Evolutionary conservation across 2,797 vertebrate genomes (phyloP), one percentile per base, ranked within the genome.

Genomic region (Pempheris klunzingeri): DNA sequence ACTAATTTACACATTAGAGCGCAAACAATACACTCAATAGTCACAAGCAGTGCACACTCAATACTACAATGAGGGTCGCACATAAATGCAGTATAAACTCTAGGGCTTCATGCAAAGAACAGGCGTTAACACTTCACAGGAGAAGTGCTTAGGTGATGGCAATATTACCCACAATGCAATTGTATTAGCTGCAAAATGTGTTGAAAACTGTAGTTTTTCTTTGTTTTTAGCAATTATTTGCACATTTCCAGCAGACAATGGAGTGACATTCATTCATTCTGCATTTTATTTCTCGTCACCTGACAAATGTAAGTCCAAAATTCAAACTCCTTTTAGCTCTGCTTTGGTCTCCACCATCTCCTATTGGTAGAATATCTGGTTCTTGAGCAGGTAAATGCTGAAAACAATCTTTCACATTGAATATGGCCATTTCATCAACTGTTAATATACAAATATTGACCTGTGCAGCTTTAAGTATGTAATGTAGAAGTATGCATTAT

Each of bases 1-100:
- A 39, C 6, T 2, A 32, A 32, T 72, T 72, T 61, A 60, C 38
- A 72, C 15, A 41, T 39, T n/a, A n/a, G n/a, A n/a, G n/a, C n/a
- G n/a, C n/a, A n/a, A n/a, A n/a, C n/a, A n/a, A n/a, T n/a, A n/a
- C n/a, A n/a, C n/a, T n/a, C 1, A 7, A 24, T 17, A 8, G 34
- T 13, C 14, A 38, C 44, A 49, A 10, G 6, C 13, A 34, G 20
- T 22, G 30, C 61, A 32, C 20, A 63, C 12, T n/a, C 8, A 20
- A n/a, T 9, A 50, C 32, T n/a, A 50, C n/a, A 26, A 18, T 38
- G 9, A 64, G 5, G 18, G 13, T 7, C 53, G 34, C 18, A 50
- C n/a, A 47, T 1, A 43, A 17, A 28, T 17, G 43, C 38, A 26
- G 26, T 38, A 57, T 13, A n/a, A 10, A 22, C 20, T 20, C 54